Conservation (phyloP, 2,888 invertebrate species). For the Ischnus inquisitorius region DNA sequence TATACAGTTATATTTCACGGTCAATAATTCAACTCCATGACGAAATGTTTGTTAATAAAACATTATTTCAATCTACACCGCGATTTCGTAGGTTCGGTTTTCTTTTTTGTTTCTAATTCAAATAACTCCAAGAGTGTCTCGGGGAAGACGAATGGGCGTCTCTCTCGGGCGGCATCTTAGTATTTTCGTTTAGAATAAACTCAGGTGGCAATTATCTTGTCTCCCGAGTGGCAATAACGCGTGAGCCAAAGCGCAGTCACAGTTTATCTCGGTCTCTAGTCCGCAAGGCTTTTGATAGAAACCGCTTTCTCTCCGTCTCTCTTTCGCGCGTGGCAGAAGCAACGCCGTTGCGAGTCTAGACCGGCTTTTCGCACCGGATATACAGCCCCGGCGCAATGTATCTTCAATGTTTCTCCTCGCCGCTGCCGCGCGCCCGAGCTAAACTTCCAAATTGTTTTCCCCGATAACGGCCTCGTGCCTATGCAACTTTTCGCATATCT, state of each 20-base stretch:
- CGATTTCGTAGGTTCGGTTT: no score
- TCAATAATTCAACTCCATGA: no score
- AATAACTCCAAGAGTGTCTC: background rate
- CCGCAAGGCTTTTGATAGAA: background rate
- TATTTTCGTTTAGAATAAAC: constrained; percentile 33
- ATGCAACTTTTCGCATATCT: background rate
- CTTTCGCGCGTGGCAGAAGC: background rate
- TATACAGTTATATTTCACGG: no score
- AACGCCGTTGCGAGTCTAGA: background rate
- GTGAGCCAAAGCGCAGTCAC: constrained; percentile 16
- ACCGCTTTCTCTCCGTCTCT: background rate
- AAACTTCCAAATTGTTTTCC: constrained; percentile 9
- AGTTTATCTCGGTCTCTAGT: constrained; percentile 29
- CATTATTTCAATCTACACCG: no score
- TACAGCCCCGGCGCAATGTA: background rate
- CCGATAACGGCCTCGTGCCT: background rate
- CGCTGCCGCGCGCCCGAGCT: background rate
- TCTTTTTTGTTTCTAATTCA: background rate
- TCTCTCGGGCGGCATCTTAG: background rate
- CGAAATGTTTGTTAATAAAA: no score
- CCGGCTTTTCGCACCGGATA: background rate
- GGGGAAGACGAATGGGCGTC: background rate
- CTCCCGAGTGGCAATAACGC: background rate
- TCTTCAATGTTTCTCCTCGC: background rate
- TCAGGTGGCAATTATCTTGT: constrained; percentile 28